These are phyloP conservation scores for Endotricha flammealis DNA, from an alignment of 2,888 invertebrate genomes.

Conservation along the genomic window DNA sequence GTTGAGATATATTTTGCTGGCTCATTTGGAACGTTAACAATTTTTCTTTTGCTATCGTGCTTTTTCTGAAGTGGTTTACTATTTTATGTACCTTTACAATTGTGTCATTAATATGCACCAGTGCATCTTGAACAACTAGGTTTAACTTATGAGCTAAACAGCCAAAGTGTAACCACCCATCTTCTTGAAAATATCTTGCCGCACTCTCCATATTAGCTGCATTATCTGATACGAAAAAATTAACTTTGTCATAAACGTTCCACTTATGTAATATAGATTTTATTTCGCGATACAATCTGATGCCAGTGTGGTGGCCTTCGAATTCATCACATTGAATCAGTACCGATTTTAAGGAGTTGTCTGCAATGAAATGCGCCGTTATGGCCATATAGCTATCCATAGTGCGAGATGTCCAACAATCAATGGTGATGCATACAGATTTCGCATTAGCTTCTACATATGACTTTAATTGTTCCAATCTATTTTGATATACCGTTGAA, in stretches of 20 bases:
- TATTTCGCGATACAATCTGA: slow-evolving; percentile 10
- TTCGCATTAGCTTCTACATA: no score
- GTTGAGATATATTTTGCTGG: slow-evolving; percentile 12
- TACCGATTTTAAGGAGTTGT: no score
- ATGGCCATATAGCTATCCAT: no score
- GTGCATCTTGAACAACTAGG: slow-evolving; percentile 18
- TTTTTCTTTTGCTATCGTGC: slow-evolving; percentile 14
- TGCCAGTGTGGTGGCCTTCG: slow-evolving; percentile 15
- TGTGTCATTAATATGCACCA: no score
- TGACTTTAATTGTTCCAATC: no score
- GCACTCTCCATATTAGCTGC: slow-evolving; percentile 18
- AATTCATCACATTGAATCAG: slow-evolving; percentile 11
- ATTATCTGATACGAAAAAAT: slow-evolving; percentile 18
- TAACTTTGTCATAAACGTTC: slow-evolving; percentile 9
- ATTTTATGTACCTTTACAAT: slow-evolving; percentile 13
- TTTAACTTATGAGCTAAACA: slow-evolving; percentile 21
- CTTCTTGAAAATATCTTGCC: slow-evolving; percentile 12
- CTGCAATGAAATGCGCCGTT: no score
- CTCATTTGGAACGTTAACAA: slow-evolving; percentile 13
- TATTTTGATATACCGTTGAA: no score
- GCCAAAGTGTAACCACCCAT: slow-evolving; percentile 17
- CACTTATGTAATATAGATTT: slow-evolving; percentile 1
- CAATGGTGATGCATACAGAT: no score
- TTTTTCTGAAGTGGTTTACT: slow-evolving; percentile 15
- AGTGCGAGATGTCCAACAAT: no score